Percentiles rank a stretch among this genome's conserved stretches.
These are phyloP conservation scores for Ganaspis brasiliensis DNA, from an alignment of 2,888 invertebrate genomes.

Conservation along the genomic window DNA sequence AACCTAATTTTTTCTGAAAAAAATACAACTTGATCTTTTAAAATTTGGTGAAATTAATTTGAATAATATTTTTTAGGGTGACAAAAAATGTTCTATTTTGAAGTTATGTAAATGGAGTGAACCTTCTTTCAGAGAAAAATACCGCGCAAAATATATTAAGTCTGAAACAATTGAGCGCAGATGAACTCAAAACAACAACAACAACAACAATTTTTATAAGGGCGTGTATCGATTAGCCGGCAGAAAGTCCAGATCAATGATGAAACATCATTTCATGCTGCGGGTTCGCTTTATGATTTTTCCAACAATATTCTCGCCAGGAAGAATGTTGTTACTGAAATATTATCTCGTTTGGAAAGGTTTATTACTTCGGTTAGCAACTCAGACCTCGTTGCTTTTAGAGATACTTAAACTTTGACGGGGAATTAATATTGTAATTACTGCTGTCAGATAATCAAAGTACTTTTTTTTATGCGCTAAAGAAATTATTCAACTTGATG, in stretches of 20 bases:
- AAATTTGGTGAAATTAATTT: no score
- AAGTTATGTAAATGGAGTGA: no score
- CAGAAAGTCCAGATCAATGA: conserved; percentile 31
- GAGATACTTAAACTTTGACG: conserved; percentile 13
- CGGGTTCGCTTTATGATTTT: conserved; percentile 19
- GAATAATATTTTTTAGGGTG: no score
- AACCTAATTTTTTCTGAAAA: no score
- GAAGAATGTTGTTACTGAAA: conserved; percentile 19
- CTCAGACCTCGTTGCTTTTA: background rate
- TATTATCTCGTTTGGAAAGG: conserved; percentile 29
- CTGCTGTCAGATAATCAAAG: conserved; percentile 22
- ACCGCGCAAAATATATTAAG: no score
- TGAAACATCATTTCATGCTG: conserved; percentile 18
- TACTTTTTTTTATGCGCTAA: background rate
- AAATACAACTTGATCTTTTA: no score
- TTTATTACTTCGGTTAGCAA: background rate
- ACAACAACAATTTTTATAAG: no score
- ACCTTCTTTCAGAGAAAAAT: no score
- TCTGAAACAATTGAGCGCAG: no score
- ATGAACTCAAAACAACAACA: no score
- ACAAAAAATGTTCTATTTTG: no score
- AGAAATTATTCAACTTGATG: conserved; percentile 17
- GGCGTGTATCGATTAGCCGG: no score
- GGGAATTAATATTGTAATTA: conserved; percentile 19
- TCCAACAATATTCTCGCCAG: conserved; percentile 3